These are phyloP conservation scores for Heliconius sara DNA, from an alignment of 2,888 invertebrate genomes.

Conservation along the genomic window DNA sequence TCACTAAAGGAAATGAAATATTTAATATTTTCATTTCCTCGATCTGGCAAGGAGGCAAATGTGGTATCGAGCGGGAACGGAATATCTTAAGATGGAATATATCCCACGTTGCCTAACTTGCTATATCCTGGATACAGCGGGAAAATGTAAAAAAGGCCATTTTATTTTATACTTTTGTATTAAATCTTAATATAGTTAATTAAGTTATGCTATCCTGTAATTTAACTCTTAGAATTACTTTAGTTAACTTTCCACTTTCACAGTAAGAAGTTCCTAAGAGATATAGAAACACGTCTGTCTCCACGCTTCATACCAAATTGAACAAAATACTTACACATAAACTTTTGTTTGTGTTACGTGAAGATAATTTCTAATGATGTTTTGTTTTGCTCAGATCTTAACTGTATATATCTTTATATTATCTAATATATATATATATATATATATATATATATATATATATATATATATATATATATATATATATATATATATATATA, in stretches of 20 bases:
- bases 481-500: too few species aligned
- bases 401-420: not conserved
- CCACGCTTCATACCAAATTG: not conserved
- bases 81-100: too few species aligned
- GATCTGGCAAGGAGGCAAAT: too few species aligned
- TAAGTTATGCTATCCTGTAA: not conserved
- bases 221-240: not conserved
- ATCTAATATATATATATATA: too few species aligned
- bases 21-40: too few species aligned
- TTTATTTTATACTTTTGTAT: not conserved
- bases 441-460: too few species aligned
- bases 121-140: too few species aligned
- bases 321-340: not conserved
- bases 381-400: not conserved
- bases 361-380: not conserved
- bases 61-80: too few species aligned
- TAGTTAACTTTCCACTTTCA: not conserved
- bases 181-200: not conserved
- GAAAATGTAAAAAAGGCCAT: not conserved
- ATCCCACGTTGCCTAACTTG: too few species aligned
- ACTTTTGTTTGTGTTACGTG: not conserved
- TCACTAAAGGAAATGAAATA: too few species aligned
- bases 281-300: constrained; percentile 2
- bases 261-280: not conserved
- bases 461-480: too few species aligned